Evolutionary conservation across 2,113 vertebrate genomes (phyloP).

Genomic region (Periophthalmus modestus): DNA sequence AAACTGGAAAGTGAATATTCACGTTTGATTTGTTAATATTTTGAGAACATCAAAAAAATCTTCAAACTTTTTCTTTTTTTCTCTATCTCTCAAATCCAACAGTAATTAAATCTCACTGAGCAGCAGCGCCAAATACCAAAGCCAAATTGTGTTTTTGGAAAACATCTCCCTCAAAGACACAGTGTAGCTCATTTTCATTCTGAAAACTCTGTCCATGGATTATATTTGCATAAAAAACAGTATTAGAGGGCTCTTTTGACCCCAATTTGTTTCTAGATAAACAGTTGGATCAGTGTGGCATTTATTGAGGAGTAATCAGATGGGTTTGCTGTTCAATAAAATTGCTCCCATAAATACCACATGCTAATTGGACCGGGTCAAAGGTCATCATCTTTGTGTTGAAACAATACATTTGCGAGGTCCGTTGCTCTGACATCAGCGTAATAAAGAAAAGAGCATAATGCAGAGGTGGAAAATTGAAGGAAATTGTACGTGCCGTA

Average conservation of each 20-base stretch:
- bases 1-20: too few species aligned
- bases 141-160: neutral
- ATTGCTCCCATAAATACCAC: constrained; percentile 17
- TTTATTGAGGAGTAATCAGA: constrained; percentile 14
- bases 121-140: neutral
- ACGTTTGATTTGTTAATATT: too few species aligned
- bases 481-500: constrained; percentile 29
- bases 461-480: constrained; percentile 15
- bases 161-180: neutral
- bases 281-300: constrained; percentile 11
- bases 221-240: constrained; percentile 10
- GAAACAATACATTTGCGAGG: constrained; percentile 9
- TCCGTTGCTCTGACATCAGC: neutral
- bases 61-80: neutral
- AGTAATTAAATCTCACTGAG: neutral
- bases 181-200: constrained; percentile 2
- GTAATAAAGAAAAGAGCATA: neutral
- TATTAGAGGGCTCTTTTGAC: neutral
- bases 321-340: constrained; percentile 8
- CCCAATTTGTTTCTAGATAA: constrained; percentile 12
- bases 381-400: constrained; percentile 9
- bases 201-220: neutral
- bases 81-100: neutral
- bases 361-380: constrained; percentile 12
- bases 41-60: neutral